Evolutionary conservation across 2,113 vertebrate genomes (phyloP), one percentile per base, ranked within the genome.

Genomic region (Stigmatopora nigra): DNA sequence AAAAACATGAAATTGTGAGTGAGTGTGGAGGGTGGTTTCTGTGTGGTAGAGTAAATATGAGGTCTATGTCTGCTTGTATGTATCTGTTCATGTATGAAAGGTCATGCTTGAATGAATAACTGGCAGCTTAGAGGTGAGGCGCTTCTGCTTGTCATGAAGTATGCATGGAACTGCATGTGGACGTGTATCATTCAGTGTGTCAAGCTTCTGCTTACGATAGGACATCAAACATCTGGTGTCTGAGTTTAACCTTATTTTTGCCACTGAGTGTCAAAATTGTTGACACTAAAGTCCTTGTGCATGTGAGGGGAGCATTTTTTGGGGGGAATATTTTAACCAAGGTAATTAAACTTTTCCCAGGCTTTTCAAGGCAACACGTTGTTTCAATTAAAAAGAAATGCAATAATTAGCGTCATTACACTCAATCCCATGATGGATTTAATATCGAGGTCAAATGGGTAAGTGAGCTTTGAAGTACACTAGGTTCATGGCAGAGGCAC

Each of bases 51-150:
- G 31, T 63, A 49, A 9, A 9, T 48, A 19, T 38, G 63, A 64
- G 16, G 35, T 19, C 36, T 44, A n/a, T n/a, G 44, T 59, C 10
- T 61, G 19, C 56, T 22, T 58, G 14, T 48, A 36, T 35, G 20
- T 36, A 51, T 48, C 49, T 76, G 70, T 66, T 68, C 47, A 53
- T 58, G 2, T 72, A 20, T 64, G 35, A 64, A 71, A 71, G 68
- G 44, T 75, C 64, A 77, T 45, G 46, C 71, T 67, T 67, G n/a
- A n/a, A n/a, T n/a, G 51, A 7, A 38, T 48, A 44, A 70, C 35
- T 55, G 49, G 9, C 67, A 63, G 64, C 60, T 49, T 64, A 1
- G 61, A 63, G 20, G 61, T 14, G 8, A 11, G 61, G 35, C 72
- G 52, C 71, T 22, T 68, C 19, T 19, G 25, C 6, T 19, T 55